Base-by-base conservation (phyloP, 2,797 vertebrate genomes). In the Mus spretus region DNA sequence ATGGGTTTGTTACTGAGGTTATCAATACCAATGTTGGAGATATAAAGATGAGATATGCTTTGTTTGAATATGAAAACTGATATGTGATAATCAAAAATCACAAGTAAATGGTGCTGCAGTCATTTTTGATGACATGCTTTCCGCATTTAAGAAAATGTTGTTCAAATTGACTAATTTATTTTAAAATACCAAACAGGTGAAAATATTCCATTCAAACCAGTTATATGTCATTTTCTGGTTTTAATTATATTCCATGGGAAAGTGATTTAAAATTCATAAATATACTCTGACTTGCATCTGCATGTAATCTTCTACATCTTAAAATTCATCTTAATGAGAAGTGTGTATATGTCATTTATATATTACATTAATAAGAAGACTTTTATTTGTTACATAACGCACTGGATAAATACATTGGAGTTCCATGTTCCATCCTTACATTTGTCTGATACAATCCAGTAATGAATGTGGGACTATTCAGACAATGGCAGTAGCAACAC, bases 181-280 rank as follows among this genome's bases (percentile, higher is more conserved):
- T 96, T 96, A 96, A 75, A 97, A 87, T 79, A 40, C 95, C 92
- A 74, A 96, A 88, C 85, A 96, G 96, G 95, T 96, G 53, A 28
- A 97, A 96, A 87, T 93, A 96, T 97, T 97, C 97, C 96, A 95
- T 97, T 97, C 83, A 95, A 98, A 92, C 57, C 75, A 96, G 67
- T 98, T 97, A 77, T 84, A 28, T 91, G 92, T 97, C 94, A 97
- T 59, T 97, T 97, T n/a, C 61, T 4, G 90, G 74, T n/a, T 34
- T 97, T 97, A 97, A 74, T 89, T 93, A 94, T 90, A 67, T 80
- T 63, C 47, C 88, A 72, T 59, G 83, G 53, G 50, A 96, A 96
- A 80, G 53, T 82, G n/a, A 97, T 97, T 98, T 97, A 97, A 98
- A 98, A 98, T 97, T 97, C 96, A 97, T 89, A 96, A 82, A 47